Percentiles rank a stretch among this genome's conserved stretches.
phyloP scores from a whole-genome alignment of 2,113 vertebrate genomes.

The Erinaceus europaeus region DNA sequence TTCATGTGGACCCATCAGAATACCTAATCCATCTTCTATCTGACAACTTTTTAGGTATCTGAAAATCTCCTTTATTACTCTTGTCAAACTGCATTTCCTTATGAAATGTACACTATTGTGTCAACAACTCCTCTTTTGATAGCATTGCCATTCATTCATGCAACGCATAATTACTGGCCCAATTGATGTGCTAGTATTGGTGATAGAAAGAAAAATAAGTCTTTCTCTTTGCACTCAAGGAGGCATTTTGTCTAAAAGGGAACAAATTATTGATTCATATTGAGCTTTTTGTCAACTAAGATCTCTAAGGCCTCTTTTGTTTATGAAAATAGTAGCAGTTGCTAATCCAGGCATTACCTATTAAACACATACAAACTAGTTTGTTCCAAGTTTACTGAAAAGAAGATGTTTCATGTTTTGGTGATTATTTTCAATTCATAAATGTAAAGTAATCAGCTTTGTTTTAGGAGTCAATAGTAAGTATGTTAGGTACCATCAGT shows the following conservation, averaged over 20 bases:
- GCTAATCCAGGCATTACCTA: neutral
- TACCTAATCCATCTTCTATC: neutral
- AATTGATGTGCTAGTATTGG: neutral
- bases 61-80: neutral
- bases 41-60: neutral
- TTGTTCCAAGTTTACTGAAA: neutral
- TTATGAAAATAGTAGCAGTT: neutral
- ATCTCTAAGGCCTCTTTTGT: neutral
- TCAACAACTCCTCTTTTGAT: neutral
- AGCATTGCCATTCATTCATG: neutral
- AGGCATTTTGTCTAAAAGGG: neutral
- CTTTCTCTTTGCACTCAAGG: neutral
- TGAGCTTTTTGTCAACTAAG: neutral
- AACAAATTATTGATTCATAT: neutral
- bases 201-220: neutral
- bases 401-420: neutral
- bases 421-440: neutral
- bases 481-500: neutral
- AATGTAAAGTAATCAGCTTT: neutral
- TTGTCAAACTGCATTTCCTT: neutral
- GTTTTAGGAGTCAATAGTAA: neutral
- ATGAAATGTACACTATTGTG: neutral
- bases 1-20: neutral
- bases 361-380: neutral
- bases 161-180: neutral